Percentiles rank a stretch among this genome's conserved stretches.
Conservation (phyloP, 2,113 vertebrate genomes). For the Isurus oxyrinchus region DNA sequence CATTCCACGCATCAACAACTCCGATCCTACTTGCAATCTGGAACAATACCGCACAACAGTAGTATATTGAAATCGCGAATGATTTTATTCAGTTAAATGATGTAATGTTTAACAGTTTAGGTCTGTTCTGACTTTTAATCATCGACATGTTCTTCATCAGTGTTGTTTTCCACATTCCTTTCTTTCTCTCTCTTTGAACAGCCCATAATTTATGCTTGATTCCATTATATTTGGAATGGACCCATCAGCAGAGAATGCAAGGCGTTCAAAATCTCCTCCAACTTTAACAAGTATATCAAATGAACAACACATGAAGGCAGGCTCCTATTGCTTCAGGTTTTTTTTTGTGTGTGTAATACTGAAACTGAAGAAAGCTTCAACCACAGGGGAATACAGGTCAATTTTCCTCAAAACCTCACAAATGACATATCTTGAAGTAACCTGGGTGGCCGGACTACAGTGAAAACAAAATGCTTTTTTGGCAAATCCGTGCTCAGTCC, state of each 20-base stretch:
- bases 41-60: background rate
- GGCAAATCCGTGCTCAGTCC: background rate
- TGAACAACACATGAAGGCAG: background rate
- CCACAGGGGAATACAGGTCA: background rate
- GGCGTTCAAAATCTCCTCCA: background rate
- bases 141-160: background rate
- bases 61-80: background rate
- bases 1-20: background rate
- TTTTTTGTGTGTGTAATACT: background rate
- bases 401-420: background rate
- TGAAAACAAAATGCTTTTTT: background rate
- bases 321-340: background rate
- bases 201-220: background rate
- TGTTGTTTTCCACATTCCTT: constrained; percentile 3
- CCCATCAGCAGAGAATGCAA: background rate
- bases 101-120: background rate
- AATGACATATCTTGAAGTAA: background rate
- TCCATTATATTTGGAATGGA: background rate
- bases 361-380: background rate
- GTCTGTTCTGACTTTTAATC: background rate
- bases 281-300: constrained; percentile 16
- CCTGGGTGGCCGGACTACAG: background rate
- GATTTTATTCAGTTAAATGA: background rate
- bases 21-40: background rate
- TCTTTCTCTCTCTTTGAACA: background rate